A percentile compares a stretch with the other conserved stretches of the same genome.
Conservation (phyloP, 2,888 invertebrate species). For the Tenthredo livida region DNA sequence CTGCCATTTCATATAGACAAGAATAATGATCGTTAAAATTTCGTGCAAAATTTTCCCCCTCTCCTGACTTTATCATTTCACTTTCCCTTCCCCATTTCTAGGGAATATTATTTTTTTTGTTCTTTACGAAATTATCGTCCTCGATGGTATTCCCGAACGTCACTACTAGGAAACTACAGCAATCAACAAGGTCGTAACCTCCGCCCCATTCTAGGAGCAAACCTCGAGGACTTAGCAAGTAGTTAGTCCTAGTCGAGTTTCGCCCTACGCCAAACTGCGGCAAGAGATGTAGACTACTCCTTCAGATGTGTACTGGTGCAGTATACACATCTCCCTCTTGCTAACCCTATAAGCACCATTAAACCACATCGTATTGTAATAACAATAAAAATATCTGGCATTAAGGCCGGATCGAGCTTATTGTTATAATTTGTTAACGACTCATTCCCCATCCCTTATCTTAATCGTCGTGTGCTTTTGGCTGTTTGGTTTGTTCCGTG, state of each 20-base stretch:
- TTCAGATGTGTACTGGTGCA: not conserved
- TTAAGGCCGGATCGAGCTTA: slow-evolving; percentile 59
- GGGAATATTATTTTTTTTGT: not conserved
- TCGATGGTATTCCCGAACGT: slow-evolving; percentile 63
- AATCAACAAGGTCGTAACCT: slow-evolving; percentile 73
- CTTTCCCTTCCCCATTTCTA: too few relatives aligned
- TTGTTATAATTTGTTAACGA: slow-evolving; percentile 64
- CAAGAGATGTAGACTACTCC: slow-evolving; percentile 17
- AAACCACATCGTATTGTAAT: slow-evolving; percentile 59
- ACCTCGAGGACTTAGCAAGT: slow-evolving; percentile 73
- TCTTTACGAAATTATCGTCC: slow-evolving; percentile 61
- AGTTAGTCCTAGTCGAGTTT: slow-evolving; percentile 65
- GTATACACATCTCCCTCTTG: not conserved
- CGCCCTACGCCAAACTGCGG: slow-evolving; percentile 40
- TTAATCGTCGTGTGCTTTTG: not conserved
- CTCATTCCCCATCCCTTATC: slow-evolving; percentile 3
- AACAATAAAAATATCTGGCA: slow-evolving; percentile 63
- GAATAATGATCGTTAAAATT: not conserved
- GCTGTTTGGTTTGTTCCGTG: not conserved
- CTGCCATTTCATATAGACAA: not conserved
- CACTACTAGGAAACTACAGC: slow-evolving; percentile 66
- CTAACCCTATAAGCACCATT: slow-evolving; percentile 55
- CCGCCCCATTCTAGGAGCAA: slow-evolving; percentile 62
- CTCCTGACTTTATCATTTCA: not conserved
- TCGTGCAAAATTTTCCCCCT: slow-evolving; percentile 61